Conservation (phyloP, 30 jellyfish, hydroid and myxozoan species). For the Catostylus mosaicus region DNA sequence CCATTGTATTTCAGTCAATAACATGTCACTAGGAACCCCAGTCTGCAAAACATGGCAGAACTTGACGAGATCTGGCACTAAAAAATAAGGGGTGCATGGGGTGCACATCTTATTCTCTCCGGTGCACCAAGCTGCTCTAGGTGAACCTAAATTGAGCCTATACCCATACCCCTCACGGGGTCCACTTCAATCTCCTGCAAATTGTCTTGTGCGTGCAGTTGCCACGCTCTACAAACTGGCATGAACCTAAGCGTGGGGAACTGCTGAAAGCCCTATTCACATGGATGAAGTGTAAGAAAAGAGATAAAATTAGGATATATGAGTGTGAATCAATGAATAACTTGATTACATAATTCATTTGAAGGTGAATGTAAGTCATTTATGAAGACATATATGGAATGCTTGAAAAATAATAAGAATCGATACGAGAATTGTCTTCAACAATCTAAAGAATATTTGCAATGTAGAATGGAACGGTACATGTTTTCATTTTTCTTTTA, state of each 20-base stretch:
- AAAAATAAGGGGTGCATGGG: no score
- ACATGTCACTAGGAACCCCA: no score
- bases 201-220: no score
- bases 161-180: no score
- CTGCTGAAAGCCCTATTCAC: not conserved
- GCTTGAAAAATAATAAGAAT: constrained; percentile 63
- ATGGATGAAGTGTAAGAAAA: not conserved
- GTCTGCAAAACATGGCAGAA: no score
- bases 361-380: constrained; percentile 86
- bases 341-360: not conserved
- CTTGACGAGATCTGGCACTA: no score
- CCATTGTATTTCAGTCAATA: no score
- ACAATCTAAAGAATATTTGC: constrained; percentile 83
- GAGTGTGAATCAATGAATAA: not conserved
- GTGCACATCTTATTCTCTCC: no score
- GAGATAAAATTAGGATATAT: not conserved
- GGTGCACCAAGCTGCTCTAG: no score
- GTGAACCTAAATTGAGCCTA: no score
- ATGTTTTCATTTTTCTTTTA: not conserved
- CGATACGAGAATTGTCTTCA: constrained; percentile 50
- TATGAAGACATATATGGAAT: constrained; percentile 76
- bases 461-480: constrained; percentile 89
- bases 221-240: not conserved
- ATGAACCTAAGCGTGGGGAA: not conserved
- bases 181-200: no score